Conservation (phyloP, 2,888 invertebrate genomes). For the Dastarcus helophoroides region DNA sequence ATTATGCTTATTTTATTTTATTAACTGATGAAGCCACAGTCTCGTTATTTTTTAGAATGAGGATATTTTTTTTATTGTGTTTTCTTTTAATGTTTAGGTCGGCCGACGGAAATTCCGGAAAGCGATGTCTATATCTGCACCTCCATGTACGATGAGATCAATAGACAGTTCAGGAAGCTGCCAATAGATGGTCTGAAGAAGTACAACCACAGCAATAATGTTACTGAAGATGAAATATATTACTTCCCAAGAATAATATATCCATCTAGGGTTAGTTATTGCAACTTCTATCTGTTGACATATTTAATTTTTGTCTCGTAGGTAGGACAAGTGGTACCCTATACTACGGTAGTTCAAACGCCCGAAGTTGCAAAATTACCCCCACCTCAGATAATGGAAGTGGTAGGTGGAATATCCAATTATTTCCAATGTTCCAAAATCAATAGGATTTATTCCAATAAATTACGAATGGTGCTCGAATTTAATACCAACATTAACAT, state of each 20-base stretch:
- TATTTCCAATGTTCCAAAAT: too few relatives aligned
- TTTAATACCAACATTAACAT: too few relatives aligned
- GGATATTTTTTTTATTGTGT: not conserved
- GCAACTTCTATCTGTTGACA: too few relatives aligned
- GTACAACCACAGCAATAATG: conserved; percentile 67
- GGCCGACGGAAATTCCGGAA: conserved; percentile 89
- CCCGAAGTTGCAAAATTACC: too few relatives aligned
- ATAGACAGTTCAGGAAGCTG: conserved; percentile 62
- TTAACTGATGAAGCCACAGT: conserved; percentile 1
- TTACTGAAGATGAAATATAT: conserved; percentile 88
- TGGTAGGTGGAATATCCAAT: too few relatives aligned
- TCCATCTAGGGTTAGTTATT: conserved; percentile 44
- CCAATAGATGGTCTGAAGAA: conserved; percentile 62
- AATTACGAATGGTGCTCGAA: too few relatives aligned
- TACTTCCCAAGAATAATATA: conserved; percentile 63
- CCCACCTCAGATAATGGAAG: too few relatives aligned
- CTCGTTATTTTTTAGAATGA: not conserved
- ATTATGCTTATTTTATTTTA: not conserved
- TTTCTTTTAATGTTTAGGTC: conserved; percentile 43
- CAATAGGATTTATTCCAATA: too few relatives aligned
- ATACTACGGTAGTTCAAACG: too few relatives aligned
- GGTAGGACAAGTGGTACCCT: too few relatives aligned
- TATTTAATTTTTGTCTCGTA: too few relatives aligned
- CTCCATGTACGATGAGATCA: conserved; percentile 81
- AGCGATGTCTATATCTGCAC: conserved; percentile 88